Evolutionary conservation across 1,140 invertebrate species (phyloP).

Genomic region (Mactra quadrangularis): DNA sequence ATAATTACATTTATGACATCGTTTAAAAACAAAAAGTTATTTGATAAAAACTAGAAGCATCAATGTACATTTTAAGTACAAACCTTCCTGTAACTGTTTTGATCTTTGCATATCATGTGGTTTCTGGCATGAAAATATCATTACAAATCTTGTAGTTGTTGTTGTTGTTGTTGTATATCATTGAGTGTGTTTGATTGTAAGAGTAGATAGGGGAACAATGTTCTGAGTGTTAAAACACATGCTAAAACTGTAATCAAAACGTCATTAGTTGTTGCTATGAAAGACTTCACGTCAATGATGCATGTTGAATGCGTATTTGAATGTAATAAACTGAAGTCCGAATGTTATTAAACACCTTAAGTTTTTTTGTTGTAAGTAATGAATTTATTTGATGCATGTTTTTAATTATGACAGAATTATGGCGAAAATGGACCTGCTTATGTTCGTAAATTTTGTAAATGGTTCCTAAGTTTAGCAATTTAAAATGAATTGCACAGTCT

Average conservation of each 20-base stretch:
- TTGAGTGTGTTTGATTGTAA: neutral
- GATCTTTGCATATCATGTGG: neutral
- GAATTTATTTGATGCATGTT: neutral
- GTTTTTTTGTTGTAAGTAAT: neutral
- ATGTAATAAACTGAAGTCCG: neutral
- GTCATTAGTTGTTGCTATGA: constrained; percentile 12
- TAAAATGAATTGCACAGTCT: too few relatives aligned
- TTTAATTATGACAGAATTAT: neutral
- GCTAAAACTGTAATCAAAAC: neutral
- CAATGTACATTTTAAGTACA: neutral
- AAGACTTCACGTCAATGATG: neutral
- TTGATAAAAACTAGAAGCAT: too few relatives aligned
- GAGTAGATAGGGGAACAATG: constrained; percentile 7
- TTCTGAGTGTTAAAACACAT: constrained; percentile 28
- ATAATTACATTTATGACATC: too few relatives aligned
- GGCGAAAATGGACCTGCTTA: neutral
- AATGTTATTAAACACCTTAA: neutral
- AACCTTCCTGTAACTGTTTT: neutral
- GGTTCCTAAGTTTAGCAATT: too few relatives aligned
- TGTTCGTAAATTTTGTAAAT: neutral
- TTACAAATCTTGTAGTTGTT: neutral
- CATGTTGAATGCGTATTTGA: neutral
- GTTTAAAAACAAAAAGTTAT: too few relatives aligned
- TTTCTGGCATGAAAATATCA: neutral
- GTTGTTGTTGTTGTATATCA: neutral